These are phyloP conservation scores for Monochamus alternatus DNA, from an alignment of 2,888 invertebrate species.

Conservation along the genomic window DNA sequence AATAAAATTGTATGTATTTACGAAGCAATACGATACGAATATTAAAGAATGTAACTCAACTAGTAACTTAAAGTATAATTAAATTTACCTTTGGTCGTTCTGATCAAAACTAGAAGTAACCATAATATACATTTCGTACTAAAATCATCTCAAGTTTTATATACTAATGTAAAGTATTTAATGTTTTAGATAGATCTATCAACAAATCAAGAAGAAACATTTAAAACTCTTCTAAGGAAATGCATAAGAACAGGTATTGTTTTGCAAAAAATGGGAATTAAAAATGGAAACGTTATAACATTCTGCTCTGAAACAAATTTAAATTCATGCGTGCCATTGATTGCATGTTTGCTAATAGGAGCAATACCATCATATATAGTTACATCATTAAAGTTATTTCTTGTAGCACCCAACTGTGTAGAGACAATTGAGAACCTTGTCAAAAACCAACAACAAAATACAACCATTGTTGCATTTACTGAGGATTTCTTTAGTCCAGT, in stretches of 20 bases:
- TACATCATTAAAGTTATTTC: constrained; percentile 18
- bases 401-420: constrained; percentile 30
- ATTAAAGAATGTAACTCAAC: no score
- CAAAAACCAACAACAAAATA: constrained; percentile 39
- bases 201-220: constrained; percentile 64
- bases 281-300: constrained; percentile 70
- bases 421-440: constrained; percentile 49
- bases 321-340: constrained; percentile 70
- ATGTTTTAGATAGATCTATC: background rate
- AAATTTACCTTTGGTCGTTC: no score
- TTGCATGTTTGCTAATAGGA: constrained; percentile 71
- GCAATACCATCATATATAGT: constrained; percentile 45
- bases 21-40: no score
- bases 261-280: constrained; percentile 67
- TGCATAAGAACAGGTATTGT: constrained; percentile 70
- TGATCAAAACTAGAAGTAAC: no score
- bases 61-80: no score
- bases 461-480: constrained; percentile 4
- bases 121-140: no score
- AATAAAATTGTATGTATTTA: no score
- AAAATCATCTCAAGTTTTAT: no score
- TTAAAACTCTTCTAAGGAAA: constrained; percentile 65
- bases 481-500: background rate
- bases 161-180: no score
- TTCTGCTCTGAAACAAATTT: constrained; percentile 71